Evolutionary conservation across 2,113 vertebrate genomes (phyloP).

Genomic region (Anseranas semipalmata): DNA sequence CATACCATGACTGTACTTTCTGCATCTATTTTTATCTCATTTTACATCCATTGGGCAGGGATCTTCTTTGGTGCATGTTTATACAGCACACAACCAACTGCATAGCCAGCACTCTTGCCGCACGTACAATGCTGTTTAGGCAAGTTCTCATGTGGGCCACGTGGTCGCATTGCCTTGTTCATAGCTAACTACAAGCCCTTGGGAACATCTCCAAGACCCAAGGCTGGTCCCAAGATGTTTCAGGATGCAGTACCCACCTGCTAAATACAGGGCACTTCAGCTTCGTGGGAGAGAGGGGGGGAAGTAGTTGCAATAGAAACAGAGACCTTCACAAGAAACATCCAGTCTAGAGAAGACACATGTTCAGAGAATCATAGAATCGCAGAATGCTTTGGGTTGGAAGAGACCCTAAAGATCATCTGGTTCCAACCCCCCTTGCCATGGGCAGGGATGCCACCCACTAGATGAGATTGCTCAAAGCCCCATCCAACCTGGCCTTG

Average conservation of each 20-base stretch:
- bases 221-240: not conserved
- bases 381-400: too few relatives aligned
- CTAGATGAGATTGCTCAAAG: too few relatives aligned
- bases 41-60: not conserved
- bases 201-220: accelerated
- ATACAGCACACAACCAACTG: not conserved
- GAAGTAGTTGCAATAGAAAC: not conserved
- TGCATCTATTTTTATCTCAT: not conserved
- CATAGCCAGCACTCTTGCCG: not conserved
- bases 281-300: not conserved
- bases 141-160: not conserved
- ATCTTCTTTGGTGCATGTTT: not conserved
- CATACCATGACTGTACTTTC: not conserved
- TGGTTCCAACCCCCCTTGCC: too few relatives aligned
- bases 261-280: too few relatives aligned
- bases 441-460: too few relatives aligned
- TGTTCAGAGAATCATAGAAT: too few relatives aligned
- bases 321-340: not conserved
- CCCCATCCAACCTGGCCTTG: too few relatives aligned
- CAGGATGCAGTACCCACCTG: too few relatives aligned
- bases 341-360: not conserved
- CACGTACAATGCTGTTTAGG: not conserved
- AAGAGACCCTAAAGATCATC: too few relatives aligned
- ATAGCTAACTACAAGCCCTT: not conserved
- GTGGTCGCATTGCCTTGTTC: not conserved